These are phyloP conservation scores for Athetis lepigone DNA, from an alignment of 2,888 invertebrate genomes.

Conservation along the genomic window DNA sequence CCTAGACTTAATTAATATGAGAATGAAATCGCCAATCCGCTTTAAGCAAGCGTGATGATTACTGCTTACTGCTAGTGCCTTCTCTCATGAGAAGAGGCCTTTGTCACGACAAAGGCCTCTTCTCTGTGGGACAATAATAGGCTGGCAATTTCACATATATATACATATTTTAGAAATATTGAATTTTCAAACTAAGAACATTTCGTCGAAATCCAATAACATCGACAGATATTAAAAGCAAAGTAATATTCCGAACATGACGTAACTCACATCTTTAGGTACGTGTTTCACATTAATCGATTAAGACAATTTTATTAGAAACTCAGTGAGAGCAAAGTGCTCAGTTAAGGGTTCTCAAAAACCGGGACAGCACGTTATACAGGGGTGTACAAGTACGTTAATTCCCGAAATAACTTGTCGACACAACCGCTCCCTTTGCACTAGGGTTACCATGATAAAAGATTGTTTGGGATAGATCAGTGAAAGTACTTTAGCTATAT, in stretches of 20 bases:
- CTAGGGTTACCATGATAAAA: conserved; percentile 52
- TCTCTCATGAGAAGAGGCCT: too few relatives aligned
- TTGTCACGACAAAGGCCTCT: too few relatives aligned
- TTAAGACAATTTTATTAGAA: conserved; percentile 59
- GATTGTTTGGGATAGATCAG: conserved; percentile 3
- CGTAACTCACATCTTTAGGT: neutral
- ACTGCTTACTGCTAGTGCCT: too few relatives aligned
- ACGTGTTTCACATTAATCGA: conserved; percentile 40
- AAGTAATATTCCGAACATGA: neutral
- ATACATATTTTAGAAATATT: too few relatives aligned
- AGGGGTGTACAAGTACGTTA: conserved; percentile 76
- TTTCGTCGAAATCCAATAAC: neutral
- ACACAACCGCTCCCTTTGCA: conserved; percentile 76
- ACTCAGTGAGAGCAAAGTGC: conserved; percentile 55
- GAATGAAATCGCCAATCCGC: too few relatives aligned
- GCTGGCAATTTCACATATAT: too few relatives aligned
- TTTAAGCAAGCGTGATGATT: too few relatives aligned
- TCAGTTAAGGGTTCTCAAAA: conserved; percentile 62
- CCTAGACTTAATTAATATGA: too few relatives aligned
- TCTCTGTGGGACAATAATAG: too few relatives aligned
- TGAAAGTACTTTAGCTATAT: neutral
- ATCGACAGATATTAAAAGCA: neutral
- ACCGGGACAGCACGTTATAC: conserved; percentile 62
- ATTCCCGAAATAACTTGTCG: conserved; percentile 87
- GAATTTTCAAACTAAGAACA: too few relatives aligned